Conservation (phyloP, 2,888 invertebrate species). For the Altica lythri region DNA sequence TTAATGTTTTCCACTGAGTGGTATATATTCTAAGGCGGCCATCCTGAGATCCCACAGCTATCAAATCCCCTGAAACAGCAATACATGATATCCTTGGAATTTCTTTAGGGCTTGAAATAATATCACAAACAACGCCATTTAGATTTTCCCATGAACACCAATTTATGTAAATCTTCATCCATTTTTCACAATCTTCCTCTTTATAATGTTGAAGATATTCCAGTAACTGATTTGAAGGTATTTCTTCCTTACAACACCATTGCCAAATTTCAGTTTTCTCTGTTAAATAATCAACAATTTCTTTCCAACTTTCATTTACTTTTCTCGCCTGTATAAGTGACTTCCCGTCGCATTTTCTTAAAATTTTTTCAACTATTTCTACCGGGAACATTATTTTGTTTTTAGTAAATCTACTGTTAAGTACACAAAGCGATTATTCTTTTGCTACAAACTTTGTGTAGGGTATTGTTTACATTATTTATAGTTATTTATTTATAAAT, state of each 20-base stretch:
- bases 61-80: slow-evolving; percentile 49
- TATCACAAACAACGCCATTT: slow-evolving; percentile 48
- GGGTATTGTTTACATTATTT: too few relatives aligned
- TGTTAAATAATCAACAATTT: slow-evolving; percentile 50
- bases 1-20: slow-evolving; percentile 47
- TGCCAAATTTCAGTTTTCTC: slow-evolving; percentile 53
- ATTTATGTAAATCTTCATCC: slow-evolving; percentile 51
- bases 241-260: slow-evolving; percentile 53
- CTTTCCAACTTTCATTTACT: slow-evolving; percentile 46
- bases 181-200: slow-evolving; percentile 44
- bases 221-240: slow-evolving; percentile 50
- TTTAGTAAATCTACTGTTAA: too few relatives aligned
- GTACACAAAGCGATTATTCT: too few relatives aligned
- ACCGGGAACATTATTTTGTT: slow-evolving; percentile 53
- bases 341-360: slow-evolving; percentile 52
- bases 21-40: slow-evolving; percentile 51
- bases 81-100: slow-evolving; percentile 51
- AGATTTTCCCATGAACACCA: slow-evolving; percentile 53
- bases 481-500: too few relatives aligned
- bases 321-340: slow-evolving; percentile 50
- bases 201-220: slow-evolving; percentile 50
- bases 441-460: too few relatives aligned
- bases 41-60: slow-evolving; percentile 54
- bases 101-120: slow-evolving; percentile 48
- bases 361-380: slow-evolving; percentile 53